Base-by-base conservation (phyloP, 2,113 vertebrate species). In the Sisor rabdophorus region DNA sequence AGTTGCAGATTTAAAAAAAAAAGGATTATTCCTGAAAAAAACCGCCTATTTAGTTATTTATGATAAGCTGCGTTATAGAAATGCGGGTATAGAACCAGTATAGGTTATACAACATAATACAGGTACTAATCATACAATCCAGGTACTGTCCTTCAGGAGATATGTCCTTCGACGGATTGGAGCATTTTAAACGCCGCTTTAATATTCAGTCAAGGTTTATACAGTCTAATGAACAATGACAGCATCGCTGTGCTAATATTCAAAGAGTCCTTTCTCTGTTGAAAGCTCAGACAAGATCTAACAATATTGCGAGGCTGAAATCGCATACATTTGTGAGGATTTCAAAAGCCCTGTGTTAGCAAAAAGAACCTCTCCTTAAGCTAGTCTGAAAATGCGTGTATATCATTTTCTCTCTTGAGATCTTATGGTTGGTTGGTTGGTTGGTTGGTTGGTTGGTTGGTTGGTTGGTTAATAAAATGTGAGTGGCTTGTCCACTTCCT, bases 201-300 rank as follows among this genome's bases (percentile, higher is more conserved):
- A 52, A 61, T 58, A 61, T 60, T 77, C 55, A 71, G 54, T 24
- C 76, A 71, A 71, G 44, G 67, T 77, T 70, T 71, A 44, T 19
- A 53, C 8, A 44, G 32, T 65, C 60, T 44, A 58, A 60, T 8
- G 67, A 53, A 63, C 47, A 60, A 53, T 44, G 67, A 44, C 47
- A 20, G n/a, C 48, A 71, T 59, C 32, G 30, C 67, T 63, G 28
- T 50, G 67, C 40, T 70, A 53, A 54, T 40, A 61, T 61, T 61
- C 54, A 68, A 73, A 59, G 20, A 77, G 64, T 68, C 9, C 47
- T 36, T 44, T 59, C 75, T 53, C 67, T 20, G 67, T 36, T 58
- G 40, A 24, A 26, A 60, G 26, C 48, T 65, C 26, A 53, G 32
- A 28, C 36, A 11, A 67, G 61, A 22, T 68, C 22, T 47, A 68